These are phyloP conservation scores for Habropoda laboriosa DNA, from an alignment of 1,140 invertebrate species.

Conservation along the genomic window DNA sequence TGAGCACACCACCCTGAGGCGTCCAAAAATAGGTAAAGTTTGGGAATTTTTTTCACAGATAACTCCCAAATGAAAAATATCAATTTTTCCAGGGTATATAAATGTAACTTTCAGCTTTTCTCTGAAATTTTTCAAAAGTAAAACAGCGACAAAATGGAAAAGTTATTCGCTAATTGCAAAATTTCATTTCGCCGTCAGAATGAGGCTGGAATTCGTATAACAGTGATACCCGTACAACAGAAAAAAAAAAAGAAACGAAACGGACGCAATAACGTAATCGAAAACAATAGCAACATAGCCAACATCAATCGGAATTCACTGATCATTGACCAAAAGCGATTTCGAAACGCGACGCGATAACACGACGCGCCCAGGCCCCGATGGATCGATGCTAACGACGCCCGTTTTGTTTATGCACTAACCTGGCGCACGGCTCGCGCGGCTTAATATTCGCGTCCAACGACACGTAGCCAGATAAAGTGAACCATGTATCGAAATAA, in stretches of 20 bases:
- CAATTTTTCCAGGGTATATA: no score
- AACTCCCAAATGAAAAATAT: no score
- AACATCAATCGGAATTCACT: slow-evolving; percentile 43
- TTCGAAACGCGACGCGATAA: slow-evolving; percentile 35
- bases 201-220: background rate
- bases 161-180: no score
- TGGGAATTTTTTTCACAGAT: no score
- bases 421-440: background rate
- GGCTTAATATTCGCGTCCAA: slow-evolving; percentile 36
- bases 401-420: slow-evolving; percentile 39
- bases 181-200: background rate
- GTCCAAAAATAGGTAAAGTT: no score
- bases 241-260: no score
- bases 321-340: slow-evolving; percentile 50
- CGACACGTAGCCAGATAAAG: slow-evolving; percentile 19
- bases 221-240: slow-evolving; percentile 1
- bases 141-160: no score
- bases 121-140: no score
- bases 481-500: slow-evolving; percentile 9
- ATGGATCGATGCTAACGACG: slow-evolving; percentile 41
- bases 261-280: slow-evolving; percentile 39
- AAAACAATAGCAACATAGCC: slow-evolving; percentile 16
- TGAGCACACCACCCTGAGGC: no score
- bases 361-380: background rate
- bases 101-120: no score